These are phyloP conservation scores for Macrotis lagotis DNA, from an alignment of 2,113 vertebrate species.

Conservation along the genomic window DNA sequence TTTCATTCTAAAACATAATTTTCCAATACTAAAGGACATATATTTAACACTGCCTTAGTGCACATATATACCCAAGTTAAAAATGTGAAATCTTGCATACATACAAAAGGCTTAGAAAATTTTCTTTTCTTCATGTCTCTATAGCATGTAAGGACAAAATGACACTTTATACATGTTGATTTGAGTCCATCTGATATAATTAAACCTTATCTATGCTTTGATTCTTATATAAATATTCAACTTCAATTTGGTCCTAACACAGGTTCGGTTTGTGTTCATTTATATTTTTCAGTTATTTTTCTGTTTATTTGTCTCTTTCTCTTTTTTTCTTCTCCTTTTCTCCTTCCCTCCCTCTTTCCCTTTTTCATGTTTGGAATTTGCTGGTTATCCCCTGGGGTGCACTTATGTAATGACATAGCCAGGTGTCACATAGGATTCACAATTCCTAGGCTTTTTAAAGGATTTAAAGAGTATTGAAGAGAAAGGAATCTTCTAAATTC, in stretches of 20 bases:
- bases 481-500: neutral
- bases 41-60: constrained; percentile 47
- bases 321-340: neutral
- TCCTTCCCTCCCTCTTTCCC: neutral
- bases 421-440: neutral
- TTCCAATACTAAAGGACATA: constrained; percentile 21
- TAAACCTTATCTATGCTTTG: constrained; percentile 36
- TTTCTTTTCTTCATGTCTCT: constrained; percentile 15
- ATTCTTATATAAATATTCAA: constrained; percentile 29
- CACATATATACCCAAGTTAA: neutral
- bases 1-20: constrained; percentile 21
- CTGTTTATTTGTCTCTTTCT: neutral
- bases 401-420: neutral
- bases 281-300: constrained; percentile 26
- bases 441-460: neutral
- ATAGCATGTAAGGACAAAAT: constrained; percentile 2
- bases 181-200: neutral
- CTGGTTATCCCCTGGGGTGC: neutral
- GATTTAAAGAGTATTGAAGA: neutral
- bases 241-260: neutral
- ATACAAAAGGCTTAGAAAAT: constrained; percentile 33
- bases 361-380: neutral
- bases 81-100: constrained; percentile 19
- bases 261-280: neutral
- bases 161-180: neutral